A percentile compares a stretch with the other conserved stretches of the same genome.
These are phyloP conservation scores for Leptocoma aspasia DNA, from an alignment of 2,113 vertebrate species.

Conservation along the genomic window DNA sequence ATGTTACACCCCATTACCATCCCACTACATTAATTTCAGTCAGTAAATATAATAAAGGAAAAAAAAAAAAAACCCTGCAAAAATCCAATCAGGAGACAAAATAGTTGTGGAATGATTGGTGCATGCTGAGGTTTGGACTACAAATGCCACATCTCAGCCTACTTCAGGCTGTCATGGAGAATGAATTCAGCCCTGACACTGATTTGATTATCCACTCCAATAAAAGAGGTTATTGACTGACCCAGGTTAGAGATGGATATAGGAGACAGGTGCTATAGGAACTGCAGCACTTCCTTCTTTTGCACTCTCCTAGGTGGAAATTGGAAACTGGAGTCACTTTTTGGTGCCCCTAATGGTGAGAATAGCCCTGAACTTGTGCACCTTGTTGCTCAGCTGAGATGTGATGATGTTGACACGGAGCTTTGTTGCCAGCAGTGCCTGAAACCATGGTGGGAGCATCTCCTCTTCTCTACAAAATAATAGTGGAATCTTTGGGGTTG, in stretches of 20 bases:
- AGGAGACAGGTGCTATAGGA: background rate
- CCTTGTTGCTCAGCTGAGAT: background rate
- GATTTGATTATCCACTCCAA: background rate
- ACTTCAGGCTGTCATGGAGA: background rate
- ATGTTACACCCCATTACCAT: background rate
- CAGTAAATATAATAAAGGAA: background rate
- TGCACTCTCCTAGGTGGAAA: background rate
- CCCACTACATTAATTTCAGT: background rate
- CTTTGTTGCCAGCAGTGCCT: background rate
- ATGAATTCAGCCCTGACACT: background rate
- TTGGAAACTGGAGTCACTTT: background rate
- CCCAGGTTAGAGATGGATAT: background rate
- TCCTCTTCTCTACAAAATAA: background rate
- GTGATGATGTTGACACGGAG: background rate
- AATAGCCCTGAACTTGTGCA: background rate
- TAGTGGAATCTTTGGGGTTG: background rate
- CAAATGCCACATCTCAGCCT: background rate
- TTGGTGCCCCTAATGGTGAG: background rate
- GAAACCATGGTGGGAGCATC: fast-evolving
- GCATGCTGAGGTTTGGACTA: background rate
- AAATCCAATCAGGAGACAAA: background rate
- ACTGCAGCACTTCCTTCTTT: background rate
- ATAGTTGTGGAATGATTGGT: background rate
- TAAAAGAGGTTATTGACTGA: background rate
- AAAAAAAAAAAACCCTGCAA: too few relatives aligned